Base-by-base conservation (phyloP, 2,888 invertebrate species). In the Epirrhoe tristata region DNA sequence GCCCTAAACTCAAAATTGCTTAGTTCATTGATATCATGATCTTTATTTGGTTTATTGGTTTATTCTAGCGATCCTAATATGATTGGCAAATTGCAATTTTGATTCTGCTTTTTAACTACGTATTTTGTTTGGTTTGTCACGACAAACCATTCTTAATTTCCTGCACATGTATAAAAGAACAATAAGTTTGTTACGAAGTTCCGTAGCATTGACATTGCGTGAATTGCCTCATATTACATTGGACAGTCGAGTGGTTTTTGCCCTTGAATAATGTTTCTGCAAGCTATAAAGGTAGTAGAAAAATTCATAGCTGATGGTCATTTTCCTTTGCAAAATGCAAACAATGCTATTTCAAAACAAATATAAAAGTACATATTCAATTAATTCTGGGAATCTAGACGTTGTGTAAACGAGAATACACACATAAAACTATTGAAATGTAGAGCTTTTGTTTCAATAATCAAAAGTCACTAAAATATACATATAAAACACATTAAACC, bases 141-240 rank as follows among this genome's bases (percentile, higher is more conserved):
- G 10, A 43, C 12, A 43, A 43, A 2, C 39, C 39, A 43, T 43
- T 48, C 16, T 58, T 32, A 31, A 50, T 39, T 69, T 63, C 56
- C 55, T 46, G 56, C 17, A 24, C 57, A 57, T 10, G 14, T 43
- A 57, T 39, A 60, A 63, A 63, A 69, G 58, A 64, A 71, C 64
- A 67, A 64, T 67, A 69, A 54, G 34, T 32, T 63, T 12, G 51
- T 69, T 70, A 66, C 63, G 64, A 58, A 14, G 61, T 63, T 67
- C 55, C 59, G 62, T 69, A 71, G 67, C 75, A 73, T 74, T 75
- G 74, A 74, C 75, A 75, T 75, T 75, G 74, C 68, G 56, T 58
- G 56, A 63, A 69, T 75, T 73, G 75, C 70, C 46, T 67, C 70
- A 73, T 46, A 57, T 63, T 57, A 57, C 52, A 51, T 59, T 65